Evolutionary conservation across 1,140 invertebrate species (phyloP).

Genomic region (Calosoma granatense): DNA sequence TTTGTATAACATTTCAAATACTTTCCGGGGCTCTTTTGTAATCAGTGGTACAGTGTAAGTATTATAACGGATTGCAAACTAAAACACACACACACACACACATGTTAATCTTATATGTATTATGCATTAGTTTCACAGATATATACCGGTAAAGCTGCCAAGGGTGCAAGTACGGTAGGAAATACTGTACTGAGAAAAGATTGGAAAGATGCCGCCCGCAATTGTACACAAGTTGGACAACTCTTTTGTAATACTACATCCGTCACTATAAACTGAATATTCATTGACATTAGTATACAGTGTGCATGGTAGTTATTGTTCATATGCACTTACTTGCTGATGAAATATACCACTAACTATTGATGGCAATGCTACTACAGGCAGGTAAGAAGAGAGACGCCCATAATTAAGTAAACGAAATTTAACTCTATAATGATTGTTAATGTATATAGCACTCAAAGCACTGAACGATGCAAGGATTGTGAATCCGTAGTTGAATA

Average conservation of each 20-base stretch:
- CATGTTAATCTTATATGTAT: not conserved
- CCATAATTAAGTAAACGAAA: conserved; percentile 33
- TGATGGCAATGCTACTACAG: conserved; percentile 35
- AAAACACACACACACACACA: too few relatives aligned
- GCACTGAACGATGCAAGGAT: conserved; percentile 27
- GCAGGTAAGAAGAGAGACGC: conserved; percentile 32
- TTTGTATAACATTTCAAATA: conserved; percentile 31
- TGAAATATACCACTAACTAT: conserved; percentile 32
- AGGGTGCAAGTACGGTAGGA: conserved; percentile 34
- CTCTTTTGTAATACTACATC: conserved; percentile 29
- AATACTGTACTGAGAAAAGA: conserved; percentile 29
- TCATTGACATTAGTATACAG: too few relatives aligned
- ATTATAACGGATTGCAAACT: conserved; percentile 36
- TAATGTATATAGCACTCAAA: conserved; percentile 33
- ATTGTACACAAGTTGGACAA: conserved; percentile 36
- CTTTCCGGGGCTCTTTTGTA: conserved; percentile 32
- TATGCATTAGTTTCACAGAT: not conserved
- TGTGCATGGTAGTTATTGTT: not conserved
- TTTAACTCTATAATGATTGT: conserved; percentile 33
- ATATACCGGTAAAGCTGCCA: conserved; percentile 32
- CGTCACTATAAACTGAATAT: conserved; percentile 30
- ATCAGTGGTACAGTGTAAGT: conserved; percentile 38
- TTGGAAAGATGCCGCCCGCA: conserved; percentile 34
- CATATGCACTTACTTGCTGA: conserved; percentile 25
- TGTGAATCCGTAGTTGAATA: conserved; percentile 30